Evolutionary conservation across 2,797 vertebrate genomes (phyloP).

Genomic region (Onychomys arenicola): DNA sequence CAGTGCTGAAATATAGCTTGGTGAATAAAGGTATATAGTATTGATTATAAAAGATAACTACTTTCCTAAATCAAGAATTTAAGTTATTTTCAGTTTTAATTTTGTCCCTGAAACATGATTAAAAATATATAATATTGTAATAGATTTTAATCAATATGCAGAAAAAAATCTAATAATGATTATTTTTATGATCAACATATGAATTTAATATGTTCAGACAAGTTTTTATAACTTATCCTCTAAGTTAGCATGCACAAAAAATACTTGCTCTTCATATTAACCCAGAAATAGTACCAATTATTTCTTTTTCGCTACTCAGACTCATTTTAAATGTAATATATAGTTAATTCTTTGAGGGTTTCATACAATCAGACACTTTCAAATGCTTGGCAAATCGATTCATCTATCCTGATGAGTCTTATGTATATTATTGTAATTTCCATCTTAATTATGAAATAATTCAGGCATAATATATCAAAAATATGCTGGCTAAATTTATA

Average conservation of each 20-base stretch:
- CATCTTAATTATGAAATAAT: background rate
- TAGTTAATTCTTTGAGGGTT: background rate
- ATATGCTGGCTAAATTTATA: background rate
- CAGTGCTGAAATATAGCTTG: fast-evolving
- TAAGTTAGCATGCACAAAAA: background rate
- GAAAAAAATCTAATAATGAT: background rate
- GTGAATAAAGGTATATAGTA: background rate
- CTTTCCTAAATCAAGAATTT: background rate
- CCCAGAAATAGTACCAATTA: background rate
- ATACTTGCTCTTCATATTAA: background rate
- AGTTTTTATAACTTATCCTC: background rate
- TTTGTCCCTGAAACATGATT: background rate
- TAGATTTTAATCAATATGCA: background rate
- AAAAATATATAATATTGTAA: background rate
- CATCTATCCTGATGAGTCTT: background rate
- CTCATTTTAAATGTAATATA: background rate
- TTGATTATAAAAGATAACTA: background rate
- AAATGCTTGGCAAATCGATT: background rate
- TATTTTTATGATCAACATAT: background rate
- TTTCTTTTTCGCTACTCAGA: background rate
- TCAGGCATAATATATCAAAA: background rate
- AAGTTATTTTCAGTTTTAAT: background rate
- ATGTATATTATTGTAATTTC: background rate
- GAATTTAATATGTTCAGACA: background rate
- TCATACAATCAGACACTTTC: background rate